Evolutionary conservation across 1,140 invertebrate genomes (phyloP).

Genomic region (Diabrotica undecimpunctata): DNA sequence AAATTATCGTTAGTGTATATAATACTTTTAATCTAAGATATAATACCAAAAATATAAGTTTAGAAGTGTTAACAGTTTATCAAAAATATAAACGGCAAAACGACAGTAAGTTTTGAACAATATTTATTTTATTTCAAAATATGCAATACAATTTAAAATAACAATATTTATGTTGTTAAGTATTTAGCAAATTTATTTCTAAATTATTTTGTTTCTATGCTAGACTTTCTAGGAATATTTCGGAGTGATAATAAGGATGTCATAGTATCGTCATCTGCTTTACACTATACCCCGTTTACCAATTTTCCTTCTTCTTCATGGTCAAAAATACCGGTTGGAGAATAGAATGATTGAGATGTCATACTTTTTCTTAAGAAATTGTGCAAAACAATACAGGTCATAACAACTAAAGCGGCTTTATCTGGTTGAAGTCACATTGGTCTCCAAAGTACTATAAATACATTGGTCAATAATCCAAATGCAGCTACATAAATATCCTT

Average conservation of each 20-base stretch:
- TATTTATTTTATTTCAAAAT: too few species aligned
- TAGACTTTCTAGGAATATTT: constrained; percentile 7
- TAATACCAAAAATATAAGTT: too few species aligned
- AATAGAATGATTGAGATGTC: neutral
- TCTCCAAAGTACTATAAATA: constrained; percentile 15
- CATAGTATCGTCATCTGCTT: neutral
- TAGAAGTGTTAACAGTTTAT: too few species aligned
- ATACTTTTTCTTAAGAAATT: constrained; percentile 22
- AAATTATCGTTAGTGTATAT: too few species aligned
- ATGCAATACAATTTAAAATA: too few species aligned
- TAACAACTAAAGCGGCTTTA: constrained; percentile 5
- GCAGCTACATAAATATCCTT: too few species aligned
- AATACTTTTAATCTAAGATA: too few species aligned
- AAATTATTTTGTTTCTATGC: neutral
- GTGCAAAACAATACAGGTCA: constrained; percentile 18
- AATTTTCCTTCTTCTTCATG: constrained; percentile 10
- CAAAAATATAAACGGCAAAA: too few species aligned
- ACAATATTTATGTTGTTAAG: too few species aligned
- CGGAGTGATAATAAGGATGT: constrained; percentile 7
- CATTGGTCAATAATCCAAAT: constrained; percentile 6
- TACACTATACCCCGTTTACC: neutral
- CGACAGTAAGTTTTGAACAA: too few species aligned
- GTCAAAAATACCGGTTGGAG: constrained; percentile 18
- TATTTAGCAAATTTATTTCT: neutral
- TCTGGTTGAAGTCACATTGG: constrained; percentile 35